These are phyloP conservation scores for Sminthurides bifidus DNA, from an alignment of 1,140 invertebrate species.

Conservation along the genomic window DNA sequence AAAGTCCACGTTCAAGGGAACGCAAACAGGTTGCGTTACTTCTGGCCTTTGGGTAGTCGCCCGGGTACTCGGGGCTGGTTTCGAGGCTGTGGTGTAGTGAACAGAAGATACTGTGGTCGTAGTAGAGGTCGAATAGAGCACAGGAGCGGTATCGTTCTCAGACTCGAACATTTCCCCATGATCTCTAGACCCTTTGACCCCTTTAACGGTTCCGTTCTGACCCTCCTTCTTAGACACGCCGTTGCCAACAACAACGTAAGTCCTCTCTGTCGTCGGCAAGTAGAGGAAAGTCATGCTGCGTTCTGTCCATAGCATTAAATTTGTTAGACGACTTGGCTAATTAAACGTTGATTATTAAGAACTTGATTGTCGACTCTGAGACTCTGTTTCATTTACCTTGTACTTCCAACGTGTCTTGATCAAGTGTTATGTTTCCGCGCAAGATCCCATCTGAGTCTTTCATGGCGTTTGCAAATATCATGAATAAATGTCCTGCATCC, in stretches of 20 bases:
- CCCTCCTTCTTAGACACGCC: constrained; percentile 1
- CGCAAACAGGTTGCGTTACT: constrained; percentile 8
- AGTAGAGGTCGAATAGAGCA: neutral
- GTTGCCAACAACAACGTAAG: constrained; percentile 15
- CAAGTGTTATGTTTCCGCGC: constrained; percentile 21
- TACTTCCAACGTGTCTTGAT: constrained; percentile 30
- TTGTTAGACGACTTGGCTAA: neutral
- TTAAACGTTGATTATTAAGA: neutral
- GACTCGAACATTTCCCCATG: constrained; percentile 5
- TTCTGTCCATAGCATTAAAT: constrained; percentile 14
- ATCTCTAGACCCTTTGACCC: neutral
- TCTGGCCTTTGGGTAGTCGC: neutral
- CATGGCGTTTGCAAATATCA: constrained; percentile 27
- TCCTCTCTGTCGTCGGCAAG: constrained; percentile 29
- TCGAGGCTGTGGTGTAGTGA: too few relatives aligned
- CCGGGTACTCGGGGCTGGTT: too few relatives aligned
- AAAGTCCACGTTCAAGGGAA: constrained; percentile 27
- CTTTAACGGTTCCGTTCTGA: neutral
- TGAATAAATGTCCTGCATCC: constrained; percentile 31
- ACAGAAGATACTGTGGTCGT: neutral
- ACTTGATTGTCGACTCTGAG: neutral
- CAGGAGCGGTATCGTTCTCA: neutral
- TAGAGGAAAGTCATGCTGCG: constrained; percentile 30
- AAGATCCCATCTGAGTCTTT: constrained; percentile 24
- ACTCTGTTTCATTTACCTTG: constrained; percentile 18